Conservation (phyloP, 2,888 invertebrate genomes). For the Volucella zonaria region DNA sequence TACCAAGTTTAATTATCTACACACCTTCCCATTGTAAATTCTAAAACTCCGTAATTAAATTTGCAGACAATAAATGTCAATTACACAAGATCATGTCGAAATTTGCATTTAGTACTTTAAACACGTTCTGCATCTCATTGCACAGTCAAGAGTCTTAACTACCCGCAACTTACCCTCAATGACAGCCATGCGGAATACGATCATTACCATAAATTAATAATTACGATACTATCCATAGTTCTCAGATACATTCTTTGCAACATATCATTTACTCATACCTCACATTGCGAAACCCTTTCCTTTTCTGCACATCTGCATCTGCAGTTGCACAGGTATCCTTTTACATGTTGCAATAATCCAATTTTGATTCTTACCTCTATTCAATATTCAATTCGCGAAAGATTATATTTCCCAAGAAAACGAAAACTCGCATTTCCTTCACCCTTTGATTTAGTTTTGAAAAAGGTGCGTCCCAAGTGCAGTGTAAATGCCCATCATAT, state of each 20-base stretch:
- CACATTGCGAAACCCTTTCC: constrained; percentile 1
- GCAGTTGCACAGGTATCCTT: constrained; percentile 24
- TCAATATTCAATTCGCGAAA: constrained; percentile 49
- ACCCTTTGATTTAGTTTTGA: constrained; percentile 53
- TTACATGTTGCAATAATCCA: constrained; percentile 50
- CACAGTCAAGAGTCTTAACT: not conserved
- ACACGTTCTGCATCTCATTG: not conserved
- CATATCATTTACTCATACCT: not conserved
- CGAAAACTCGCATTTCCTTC: constrained; percentile 30
- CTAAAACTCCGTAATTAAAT: not conserved
- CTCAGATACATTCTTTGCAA: not conserved
- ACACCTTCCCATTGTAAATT: no score
- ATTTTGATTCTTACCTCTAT: constrained; percentile 34
- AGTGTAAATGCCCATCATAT: constrained; percentile 63
- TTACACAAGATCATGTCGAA: constrained; percentile 11
- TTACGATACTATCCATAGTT: not conserved
- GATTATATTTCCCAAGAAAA: constrained; percentile 69
- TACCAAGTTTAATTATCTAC: no score
- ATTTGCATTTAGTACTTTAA: constrained; percentile 42
- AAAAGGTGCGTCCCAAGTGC: constrained; percentile 45
- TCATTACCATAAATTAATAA: constrained; percentile 42
- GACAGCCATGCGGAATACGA: constrained; percentile 26
- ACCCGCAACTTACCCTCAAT: not conserved
- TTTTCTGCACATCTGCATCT: constrained; percentile 61
- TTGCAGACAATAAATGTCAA: constrained; percentile 5